Percentiles rank a stretch among this genome's conserved stretches.
Conservation (phyloP, 2,888 invertebrate genomes). For the Coleophora deauratella region DNA sequence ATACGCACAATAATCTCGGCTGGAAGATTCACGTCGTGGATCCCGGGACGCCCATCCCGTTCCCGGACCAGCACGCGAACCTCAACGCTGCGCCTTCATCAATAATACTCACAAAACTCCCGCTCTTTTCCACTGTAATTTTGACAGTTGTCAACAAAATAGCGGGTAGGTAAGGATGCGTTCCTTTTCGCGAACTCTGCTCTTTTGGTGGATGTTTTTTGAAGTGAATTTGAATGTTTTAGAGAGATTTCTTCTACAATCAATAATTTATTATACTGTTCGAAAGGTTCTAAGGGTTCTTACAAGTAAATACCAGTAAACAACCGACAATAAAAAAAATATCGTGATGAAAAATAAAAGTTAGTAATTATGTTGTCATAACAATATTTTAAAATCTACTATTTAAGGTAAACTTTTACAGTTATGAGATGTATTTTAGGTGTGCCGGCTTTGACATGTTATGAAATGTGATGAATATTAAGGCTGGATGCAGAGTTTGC, state of each 20-base stretch:
- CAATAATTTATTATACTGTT: no score
- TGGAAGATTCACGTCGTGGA: slow-evolving; percentile 95
- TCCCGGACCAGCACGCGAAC: slow-evolving; percentile 34
- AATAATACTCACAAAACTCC: slow-evolving; percentile 13
- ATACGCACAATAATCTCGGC: slow-evolving; percentile 91
- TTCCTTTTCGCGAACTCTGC: slow-evolving; percentile 27
- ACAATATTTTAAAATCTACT: no score
- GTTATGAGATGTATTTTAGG: no score
- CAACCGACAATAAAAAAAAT: no score
- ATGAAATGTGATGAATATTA: no score
- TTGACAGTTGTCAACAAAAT: slow-evolving; percentile 26
- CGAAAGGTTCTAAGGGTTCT: neutral
- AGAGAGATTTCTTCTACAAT: no score
- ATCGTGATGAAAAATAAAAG: neutral
- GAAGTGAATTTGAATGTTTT: neutral
- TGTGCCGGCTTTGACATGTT: no score
- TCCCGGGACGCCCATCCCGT: slow-evolving; percentile 68
- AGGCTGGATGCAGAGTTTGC: slow-evolving; percentile 20
- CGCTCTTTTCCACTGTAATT: slow-evolving; percentile 18
- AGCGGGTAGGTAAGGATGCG: slow-evolving; percentile 34
- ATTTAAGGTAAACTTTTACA: no score
- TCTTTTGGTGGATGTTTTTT: neutral
- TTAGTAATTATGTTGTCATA: neutral
- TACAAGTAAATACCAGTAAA: no score
- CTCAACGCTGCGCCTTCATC: slow-evolving; percentile 23